These are phyloP conservation scores for Lota lota DNA, from an alignment of 2,113 vertebrate genomes.

Conservation along the genomic window DNA sequence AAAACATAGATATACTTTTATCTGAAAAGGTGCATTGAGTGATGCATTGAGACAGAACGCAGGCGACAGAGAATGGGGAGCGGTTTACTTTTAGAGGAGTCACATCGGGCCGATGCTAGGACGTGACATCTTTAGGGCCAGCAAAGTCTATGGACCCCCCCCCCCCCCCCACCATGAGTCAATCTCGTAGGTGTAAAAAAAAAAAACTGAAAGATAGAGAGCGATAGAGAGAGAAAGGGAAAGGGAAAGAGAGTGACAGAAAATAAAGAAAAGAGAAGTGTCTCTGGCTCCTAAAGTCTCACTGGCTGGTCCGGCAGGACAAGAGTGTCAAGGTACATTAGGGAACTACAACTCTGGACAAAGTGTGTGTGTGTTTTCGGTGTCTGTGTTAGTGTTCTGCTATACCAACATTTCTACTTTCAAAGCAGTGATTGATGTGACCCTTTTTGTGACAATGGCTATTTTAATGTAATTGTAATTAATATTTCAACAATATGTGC, in stretches of 20 bases:
- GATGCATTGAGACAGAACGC: constrained; percentile 32
- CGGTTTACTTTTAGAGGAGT: neutral
- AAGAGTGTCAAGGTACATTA: constrained; percentile 51
- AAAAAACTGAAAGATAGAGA: constrained; percentile 22
- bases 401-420: no score
- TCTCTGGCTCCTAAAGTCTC: constrained; percentile 9
- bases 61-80: neutral
- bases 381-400: neutral
- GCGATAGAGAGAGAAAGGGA: constrained; percentile 22
- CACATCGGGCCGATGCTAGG: constrained; percentile 29
- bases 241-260: constrained; percentile 42
- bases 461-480: no score
- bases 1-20: constrained; percentile 24
- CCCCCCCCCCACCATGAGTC: constrained; percentile 13
- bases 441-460: no score
- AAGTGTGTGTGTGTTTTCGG: neutral
- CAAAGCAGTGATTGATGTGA: no score
- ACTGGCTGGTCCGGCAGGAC: constrained; percentile 7
- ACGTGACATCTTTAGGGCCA: constrained; percentile 53
- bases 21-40: constrained; percentile 27
- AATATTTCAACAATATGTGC: no score
- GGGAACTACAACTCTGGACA: constrained; percentile 10
- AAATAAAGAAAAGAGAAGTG: constrained; percentile 48
- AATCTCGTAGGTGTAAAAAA: constrained; percentile 36
- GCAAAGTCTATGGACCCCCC: neutral